Conservation (phyloP, 2,888 invertebrate species). For the Rhagophthalmus giganteus region DNA sequence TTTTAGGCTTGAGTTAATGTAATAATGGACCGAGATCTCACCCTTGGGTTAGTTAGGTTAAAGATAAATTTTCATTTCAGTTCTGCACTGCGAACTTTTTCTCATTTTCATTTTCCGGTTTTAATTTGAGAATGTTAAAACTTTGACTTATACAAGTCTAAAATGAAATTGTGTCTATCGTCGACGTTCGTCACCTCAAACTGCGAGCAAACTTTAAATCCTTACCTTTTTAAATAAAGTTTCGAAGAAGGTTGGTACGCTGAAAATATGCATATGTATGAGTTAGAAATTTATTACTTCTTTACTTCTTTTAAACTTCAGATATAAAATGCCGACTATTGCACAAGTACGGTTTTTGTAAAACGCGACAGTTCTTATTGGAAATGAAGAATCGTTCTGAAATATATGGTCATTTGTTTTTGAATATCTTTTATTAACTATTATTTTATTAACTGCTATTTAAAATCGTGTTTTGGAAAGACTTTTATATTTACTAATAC, state of each 20-base stretch:
- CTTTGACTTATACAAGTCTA: conserved; percentile 44
- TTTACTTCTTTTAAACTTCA: conserved; percentile 18
- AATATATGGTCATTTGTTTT: too few species aligned
- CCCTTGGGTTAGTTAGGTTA: conserved; percentile 28
- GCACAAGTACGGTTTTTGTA: conserved; percentile 1
- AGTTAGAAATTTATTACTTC: conserved; percentile 26
- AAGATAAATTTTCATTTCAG: conserved; percentile 31
- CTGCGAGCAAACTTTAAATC: conserved; percentile 35
- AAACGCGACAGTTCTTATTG: too few species aligned
- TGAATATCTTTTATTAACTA: too few species aligned
- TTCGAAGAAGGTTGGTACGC: conserved; percentile 13
- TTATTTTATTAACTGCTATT: too few species aligned
- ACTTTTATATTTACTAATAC: too few species aligned
- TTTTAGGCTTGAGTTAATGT: conserved; percentile 9
- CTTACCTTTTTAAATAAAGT: conserved; percentile 36
- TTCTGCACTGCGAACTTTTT: conserved; percentile 37
- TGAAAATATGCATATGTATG: conserved; percentile 27
- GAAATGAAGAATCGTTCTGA: too few species aligned
- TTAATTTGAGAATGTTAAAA: conserved; percentile 46
- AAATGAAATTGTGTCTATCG: conserved; percentile 45
- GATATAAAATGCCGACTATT: conserved; percentile 4
- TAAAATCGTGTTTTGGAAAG: too few species aligned
- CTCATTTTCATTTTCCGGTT: conserved; percentile 41
- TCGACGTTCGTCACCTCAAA: conserved; percentile 35
- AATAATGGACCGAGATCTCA: conserved; percentile 12